These are phyloP conservation scores for Cephonodes hylas DNA, from an alignment of 2,888 invertebrate genomes.

Conservation along the genomic window DNA sequence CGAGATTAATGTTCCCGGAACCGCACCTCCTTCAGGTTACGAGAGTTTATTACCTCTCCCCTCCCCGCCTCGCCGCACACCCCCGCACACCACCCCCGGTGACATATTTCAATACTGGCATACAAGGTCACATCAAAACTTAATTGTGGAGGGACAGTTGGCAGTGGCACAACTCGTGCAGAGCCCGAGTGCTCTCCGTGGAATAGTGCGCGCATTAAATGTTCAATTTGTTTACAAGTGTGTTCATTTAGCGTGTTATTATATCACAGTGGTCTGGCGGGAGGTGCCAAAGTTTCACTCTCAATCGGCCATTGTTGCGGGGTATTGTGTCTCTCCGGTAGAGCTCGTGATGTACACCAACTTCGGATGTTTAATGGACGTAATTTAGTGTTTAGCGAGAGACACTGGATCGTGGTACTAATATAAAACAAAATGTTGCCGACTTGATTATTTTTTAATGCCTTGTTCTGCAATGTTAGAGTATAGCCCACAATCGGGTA, in stretches of 20 bases:
- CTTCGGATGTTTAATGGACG: background rate
- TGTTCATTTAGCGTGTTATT: background rate
- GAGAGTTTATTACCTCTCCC: background rate
- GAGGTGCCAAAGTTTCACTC: background rate
- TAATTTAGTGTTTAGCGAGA: background rate
- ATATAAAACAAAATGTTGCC: too few relatives aligned
- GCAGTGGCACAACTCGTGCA: background rate
- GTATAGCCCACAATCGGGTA: too few relatives aligned
- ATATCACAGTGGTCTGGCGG: too few relatives aligned
- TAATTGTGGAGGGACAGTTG: background rate
- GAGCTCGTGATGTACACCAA: background rate
- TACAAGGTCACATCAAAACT: background rate
- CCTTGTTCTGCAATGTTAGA: too few relatives aligned
- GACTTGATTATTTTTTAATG: too few relatives aligned
- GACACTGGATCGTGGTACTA: background rate
- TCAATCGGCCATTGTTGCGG: background rate
- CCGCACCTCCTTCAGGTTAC: background rate
- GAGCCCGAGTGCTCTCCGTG: background rate
- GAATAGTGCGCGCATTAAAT: background rate
- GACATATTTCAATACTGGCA: slow-evolving; percentile 5
- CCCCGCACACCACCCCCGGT: background rate
- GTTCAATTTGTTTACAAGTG: background rate
- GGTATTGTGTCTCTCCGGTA: background rate
- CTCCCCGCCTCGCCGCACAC: background rate
- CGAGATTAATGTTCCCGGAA: background rate